Base-by-base conservation (phyloP, 2,888 invertebrate genomes). In the Lasius fuliginosus region DNA sequence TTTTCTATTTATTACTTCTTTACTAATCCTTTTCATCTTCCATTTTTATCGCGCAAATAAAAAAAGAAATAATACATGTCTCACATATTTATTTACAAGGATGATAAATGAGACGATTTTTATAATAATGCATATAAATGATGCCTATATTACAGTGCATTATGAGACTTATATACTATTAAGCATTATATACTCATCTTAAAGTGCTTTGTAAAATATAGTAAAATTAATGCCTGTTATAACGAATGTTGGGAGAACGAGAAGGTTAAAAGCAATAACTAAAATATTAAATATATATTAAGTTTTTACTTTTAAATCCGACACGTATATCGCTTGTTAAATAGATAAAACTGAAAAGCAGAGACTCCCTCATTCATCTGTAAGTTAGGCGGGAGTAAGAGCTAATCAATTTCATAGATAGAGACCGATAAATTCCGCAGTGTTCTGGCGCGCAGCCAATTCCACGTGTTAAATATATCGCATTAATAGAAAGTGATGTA, bases 401-500 rank as follows among this genome's bases (percentile, higher is more conserved):
- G 42, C 18, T 49, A 46, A 68, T 68, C 27, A 30, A 68, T 68
- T 68, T 68, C 12, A 8, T 11, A 46, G 46, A 67, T 67, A 46
- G 27, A 33, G 27, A 8, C 15, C 40, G 23, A 65, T 67, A 67
- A 68, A 68, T 68, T 49, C 18, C 9, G 49, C 30, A 49, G 30
- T 49, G 6, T 64, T 53, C 15, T 65, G 40, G 67, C 67, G 18
- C 5, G 11, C 15, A 27, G 46, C 27, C 67, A 67, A 67, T 67
- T 46, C 4, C 8, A 18, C 30, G 11, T 67, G 15, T 23, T 42
- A 67, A 67, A 67, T 67, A 67, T 67, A 40, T 42, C 27, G 42
- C 8, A 23, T 49, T 68, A 68, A 68, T 67, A 46, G 46, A 46
- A 67, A 67, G 67, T 27, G 33, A 67, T 30, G 9, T 49, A 36